Percentiles rank a stretch among this genome's conserved stretches.
phyloP scores from a whole-genome alignment of 2,888 invertebrate species.

The Ellobium chinense region DNA sequence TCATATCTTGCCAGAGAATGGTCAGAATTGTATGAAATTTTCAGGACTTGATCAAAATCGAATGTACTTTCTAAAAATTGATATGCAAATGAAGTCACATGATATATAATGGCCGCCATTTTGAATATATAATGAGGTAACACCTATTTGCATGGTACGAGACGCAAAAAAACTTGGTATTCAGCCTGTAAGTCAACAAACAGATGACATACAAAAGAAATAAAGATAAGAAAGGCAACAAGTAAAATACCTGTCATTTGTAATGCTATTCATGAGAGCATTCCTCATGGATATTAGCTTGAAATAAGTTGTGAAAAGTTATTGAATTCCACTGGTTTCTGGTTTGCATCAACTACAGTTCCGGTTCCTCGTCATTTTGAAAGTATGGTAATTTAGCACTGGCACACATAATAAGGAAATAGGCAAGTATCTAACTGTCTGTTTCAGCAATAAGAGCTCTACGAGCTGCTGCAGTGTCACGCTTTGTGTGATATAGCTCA shows the following conservation, averaged over 20 bases:
- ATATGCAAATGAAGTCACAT: neutral
- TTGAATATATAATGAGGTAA: slow-evolving; percentile 1
- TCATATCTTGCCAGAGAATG: neutral
- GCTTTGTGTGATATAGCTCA: slow-evolving; percentile 44
- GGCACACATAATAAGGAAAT: neutral
- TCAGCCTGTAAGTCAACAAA: neutral
- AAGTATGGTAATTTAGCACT: no score
- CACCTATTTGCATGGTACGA: neutral
- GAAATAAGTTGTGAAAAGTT: neutral
- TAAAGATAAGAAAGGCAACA: neutral
- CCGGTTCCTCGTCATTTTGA: no score
- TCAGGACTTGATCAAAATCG: neutral
- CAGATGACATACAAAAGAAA: neutral
- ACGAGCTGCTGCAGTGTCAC: slow-evolving; percentile 23
- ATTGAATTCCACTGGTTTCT: neutral
- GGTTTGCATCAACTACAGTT: no score
- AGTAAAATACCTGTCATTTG: neutral
- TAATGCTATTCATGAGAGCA: neutral
- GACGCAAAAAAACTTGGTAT: neutral
- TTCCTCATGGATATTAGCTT: no score
- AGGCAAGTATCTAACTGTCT: neutral
- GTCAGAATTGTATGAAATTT: neutral
- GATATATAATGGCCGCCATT: neutral
- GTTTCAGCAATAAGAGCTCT: neutral
- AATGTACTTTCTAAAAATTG: neutral